A percentile compares a stretch with the other conserved stretches of the same genome.
These are phyloP conservation scores for Bombyx mori DNA, from an alignment of 1,140 invertebrate genomes.

Conservation along the genomic window ASM3026992v2 NC_085121.1:5926001-5926500, in stretches of 20 bases:
- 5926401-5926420: neutral
- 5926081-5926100: neutral
- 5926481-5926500: no score
- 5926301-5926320: neutral
- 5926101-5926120: neutral
- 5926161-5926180: neutral
- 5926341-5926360: neutral
- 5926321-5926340: neutral
- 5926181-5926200: neutral
- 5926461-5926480: no score
- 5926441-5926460: no score
- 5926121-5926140: neutral
- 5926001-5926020: slow-evolving; percentile 38
- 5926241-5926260: neutral
- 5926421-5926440: no score
- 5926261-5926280: neutral
- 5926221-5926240: neutral
- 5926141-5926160: neutral
- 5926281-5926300: neutral
- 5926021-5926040: slow-evolving; percentile 38
- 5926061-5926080: no score
- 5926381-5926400: neutral
- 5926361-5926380: neutral
- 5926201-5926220: neutral
- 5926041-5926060: neutral